phyloP scores from a whole-genome alignment of 2,113 vertebrate genomes.

The Odocoileus hemionus region DNA sequence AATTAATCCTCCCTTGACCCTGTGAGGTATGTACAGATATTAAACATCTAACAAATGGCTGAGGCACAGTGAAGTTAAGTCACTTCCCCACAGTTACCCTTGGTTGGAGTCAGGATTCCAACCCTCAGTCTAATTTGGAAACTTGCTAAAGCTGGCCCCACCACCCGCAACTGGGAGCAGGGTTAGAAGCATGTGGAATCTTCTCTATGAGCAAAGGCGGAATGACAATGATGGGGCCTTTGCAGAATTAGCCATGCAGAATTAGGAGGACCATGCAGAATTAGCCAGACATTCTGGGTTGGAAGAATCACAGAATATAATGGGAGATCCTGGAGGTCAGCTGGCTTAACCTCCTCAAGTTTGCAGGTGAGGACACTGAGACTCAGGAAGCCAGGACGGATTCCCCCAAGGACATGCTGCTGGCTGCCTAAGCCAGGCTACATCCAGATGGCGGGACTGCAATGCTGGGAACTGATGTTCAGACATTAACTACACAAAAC shows the following conservation, averaged over 20 bases:
- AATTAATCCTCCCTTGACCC: background rate
- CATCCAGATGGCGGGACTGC: background rate
- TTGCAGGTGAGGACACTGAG: background rate
- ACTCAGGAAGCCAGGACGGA: background rate
- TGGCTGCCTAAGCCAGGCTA: background rate
- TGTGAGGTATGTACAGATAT: background rate
- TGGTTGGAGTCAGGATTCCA: background rate
- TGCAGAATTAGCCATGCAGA: background rate
- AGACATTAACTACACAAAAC: background rate
- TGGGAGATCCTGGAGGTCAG: background rate
- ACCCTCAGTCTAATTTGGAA: background rate
- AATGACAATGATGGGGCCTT: background rate
- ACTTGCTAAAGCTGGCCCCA: background rate
- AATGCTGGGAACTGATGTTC: background rate
- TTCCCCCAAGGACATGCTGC: background rate
- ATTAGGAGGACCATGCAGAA: background rate
- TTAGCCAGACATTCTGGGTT: background rate
- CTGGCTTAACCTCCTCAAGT: background rate
- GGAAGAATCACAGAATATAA: background rate
- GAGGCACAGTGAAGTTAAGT: background rate
- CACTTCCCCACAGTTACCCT: background rate
- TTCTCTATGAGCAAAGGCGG: background rate
- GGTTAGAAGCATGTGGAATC: background rate
- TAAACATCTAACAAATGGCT: background rate
- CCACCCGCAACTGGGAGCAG: background rate